Percentiles rank a stretch among this genome's conserved stretches.
phyloP scores from a whole-genome alignment of 2,888 invertebrate genomes.

The Glaucopsyche alexis region DNA sequence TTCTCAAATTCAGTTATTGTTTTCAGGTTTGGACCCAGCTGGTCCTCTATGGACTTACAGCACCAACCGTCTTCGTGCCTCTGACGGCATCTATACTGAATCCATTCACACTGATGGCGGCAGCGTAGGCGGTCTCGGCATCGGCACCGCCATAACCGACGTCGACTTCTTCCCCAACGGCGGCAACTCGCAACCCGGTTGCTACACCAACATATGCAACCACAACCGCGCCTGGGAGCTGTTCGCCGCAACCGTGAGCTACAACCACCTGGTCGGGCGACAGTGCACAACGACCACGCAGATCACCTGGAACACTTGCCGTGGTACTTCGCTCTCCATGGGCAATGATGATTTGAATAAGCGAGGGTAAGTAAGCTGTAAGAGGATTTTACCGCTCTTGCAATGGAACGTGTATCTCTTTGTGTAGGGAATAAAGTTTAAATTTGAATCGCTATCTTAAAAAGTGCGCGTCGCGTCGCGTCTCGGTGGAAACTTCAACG shows the following conservation, averaged over 20 bases:
- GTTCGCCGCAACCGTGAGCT: conserved; percentile 49
- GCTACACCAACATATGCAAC: conserved; percentile 48
- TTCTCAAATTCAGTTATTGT: not conserved
- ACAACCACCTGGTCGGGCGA: conserved; percentile 48
- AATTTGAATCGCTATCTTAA: too few species aligned
- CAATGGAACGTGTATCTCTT: not conserved
- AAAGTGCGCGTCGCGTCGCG: too few species aligned
- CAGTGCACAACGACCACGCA: conserved; percentile 45
- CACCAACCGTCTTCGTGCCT: conserved; percentile 46
- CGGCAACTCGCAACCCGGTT: conserved; percentile 59
- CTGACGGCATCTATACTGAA: conserved; percentile 64
- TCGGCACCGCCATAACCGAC: conserved; percentile 63
- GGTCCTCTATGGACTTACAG: conserved; percentile 58
- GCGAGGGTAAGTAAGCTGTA: conserved; percentile 45
- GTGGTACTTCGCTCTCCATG: conserved; percentile 45
- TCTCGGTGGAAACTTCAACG: too few species aligned
- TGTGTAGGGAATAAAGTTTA: not conserved
- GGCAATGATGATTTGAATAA: conserved; percentile 53
- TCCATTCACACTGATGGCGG: conserved; percentile 38
- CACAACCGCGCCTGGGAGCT: conserved; percentile 54
- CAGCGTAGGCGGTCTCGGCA: conserved; percentile 46
- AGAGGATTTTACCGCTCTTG: too few species aligned
- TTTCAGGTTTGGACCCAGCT: conserved; percentile 64
- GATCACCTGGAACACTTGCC: conserved; percentile 46
- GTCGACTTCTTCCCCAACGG: conserved; percentile 80